Conservation (phyloP, 2,113 vertebrate species). For the Apistogramma diplotaenia region DNA sequence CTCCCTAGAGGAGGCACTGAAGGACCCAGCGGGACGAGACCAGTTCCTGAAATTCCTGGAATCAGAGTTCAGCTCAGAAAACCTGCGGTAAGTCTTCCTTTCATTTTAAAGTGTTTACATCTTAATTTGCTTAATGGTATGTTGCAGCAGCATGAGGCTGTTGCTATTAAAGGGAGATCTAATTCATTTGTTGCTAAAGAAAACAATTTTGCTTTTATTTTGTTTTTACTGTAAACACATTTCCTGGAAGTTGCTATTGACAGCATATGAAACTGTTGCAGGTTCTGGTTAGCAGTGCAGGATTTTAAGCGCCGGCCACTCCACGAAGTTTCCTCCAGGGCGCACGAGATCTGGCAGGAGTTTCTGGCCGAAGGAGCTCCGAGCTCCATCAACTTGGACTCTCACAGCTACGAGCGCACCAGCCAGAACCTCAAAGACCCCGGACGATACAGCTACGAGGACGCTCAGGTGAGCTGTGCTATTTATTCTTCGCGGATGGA, state of each 20-base stretch:
- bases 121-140: background rate
- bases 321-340: conserved; percentile 85
- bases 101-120: background rate
- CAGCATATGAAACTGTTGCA: conserved; percentile 32
- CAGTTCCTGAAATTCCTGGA: conserved; percentile 94
- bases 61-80: conserved; percentile 98
- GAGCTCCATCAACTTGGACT: conserved; percentile 96
- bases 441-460: conserved; percentile 93
- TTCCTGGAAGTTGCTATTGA: background rate
- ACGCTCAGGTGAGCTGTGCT: conserved; percentile 85
- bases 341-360: conserved; percentile 96
- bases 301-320: conserved; percentile 91
- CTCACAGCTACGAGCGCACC: conserved; percentile 94
- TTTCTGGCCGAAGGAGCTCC: conserved; percentile 93
- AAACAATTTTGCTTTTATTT: too few species aligned
- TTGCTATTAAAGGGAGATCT: background rate
- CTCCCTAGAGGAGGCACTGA: conserved; percentile 90
- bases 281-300: conserved; percentile 96
- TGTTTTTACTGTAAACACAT: background rate
- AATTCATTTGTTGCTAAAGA: background rate
- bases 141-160: background rate
- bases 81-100: conserved; percentile 82
- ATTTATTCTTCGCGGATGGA: background rate
- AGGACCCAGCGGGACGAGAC: conserved; percentile 88
- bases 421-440: conserved; percentile 96